These are phyloP conservation scores for Propithecus deckenii DNA, from an alignment of 2,797 vertebrate genomes.

Conservation along the genomic window DNA sequence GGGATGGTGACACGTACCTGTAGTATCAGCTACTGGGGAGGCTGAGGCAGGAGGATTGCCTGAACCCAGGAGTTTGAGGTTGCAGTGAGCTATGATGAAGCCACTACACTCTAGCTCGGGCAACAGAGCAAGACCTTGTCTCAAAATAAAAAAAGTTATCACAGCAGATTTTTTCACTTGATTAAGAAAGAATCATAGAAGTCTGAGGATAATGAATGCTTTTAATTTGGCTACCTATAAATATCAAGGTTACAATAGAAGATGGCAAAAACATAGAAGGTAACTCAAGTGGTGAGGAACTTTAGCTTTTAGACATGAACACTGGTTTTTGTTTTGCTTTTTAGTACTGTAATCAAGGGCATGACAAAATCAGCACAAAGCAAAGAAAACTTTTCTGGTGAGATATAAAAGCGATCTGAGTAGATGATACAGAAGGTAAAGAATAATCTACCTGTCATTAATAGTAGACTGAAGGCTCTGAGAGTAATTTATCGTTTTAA, in stretches of 20 bases:
- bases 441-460: not conserved
- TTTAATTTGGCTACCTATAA: not conserved
- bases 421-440: not conserved
- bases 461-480: not conserved
- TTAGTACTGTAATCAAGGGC: not conserved
- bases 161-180: not conserved
- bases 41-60: too few species aligned
- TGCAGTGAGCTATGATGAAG: not conserved
- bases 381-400: not conserved
- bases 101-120: not conserved
- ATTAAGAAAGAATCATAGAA: not conserved
- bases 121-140: not conserved
- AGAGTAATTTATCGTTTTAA: not conserved
- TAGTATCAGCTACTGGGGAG: too few species aligned
- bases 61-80: not conserved
- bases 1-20: too few species aligned
- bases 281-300: not conserved
- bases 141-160: not conserved
- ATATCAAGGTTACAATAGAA: not conserved
- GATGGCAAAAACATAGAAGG: not conserved
- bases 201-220: not conserved
- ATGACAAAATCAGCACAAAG: not conserved
- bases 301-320: not conserved
- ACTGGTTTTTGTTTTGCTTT: not conserved
- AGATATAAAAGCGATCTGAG: not conserved